Conservation (phyloP, 2,888 invertebrate genomes). For the Tanytarsus gracilentus region DNA sequence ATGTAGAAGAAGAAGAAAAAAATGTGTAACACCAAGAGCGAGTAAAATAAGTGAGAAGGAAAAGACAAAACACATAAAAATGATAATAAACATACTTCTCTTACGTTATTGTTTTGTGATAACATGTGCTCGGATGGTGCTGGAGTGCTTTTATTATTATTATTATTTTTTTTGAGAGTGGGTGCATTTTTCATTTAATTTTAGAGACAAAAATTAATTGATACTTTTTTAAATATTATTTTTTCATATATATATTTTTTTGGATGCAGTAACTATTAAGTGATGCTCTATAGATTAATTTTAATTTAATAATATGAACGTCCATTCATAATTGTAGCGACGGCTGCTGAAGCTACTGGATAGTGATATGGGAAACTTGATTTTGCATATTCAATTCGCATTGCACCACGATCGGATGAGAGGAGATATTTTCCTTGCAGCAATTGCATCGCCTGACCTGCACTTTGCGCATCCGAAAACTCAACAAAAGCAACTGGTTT, state of each 20-base stretch:
- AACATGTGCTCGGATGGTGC: conserved; percentile 29
- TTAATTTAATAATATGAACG: too few relatives aligned
- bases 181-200: conserved; percentile 9
- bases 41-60: background rate
- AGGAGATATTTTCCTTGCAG: conserved; percentile 94
- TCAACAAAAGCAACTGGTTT: conserved; percentile 75
- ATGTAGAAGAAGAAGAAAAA: background rate
- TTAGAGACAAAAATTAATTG: conserved; percentile 24
- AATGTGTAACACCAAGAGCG: background rate
- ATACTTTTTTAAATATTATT: background rate
- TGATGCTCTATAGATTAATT: background rate
- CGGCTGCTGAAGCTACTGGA: conserved; percentile 24
- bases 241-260: conserved; percentile 14
- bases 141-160: conserved; percentile 14
- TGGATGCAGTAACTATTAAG: conserved; percentile 25
- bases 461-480: conserved; percentile 86
- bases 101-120: conserved; percentile 28
- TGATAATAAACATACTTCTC: conserved; percentile 26
- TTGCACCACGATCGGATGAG: conserved; percentile 93
- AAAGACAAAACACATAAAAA: conserved; percentile 5
- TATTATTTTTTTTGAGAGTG: conserved; percentile 9
- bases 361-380: conserved; percentile 91
- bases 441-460: conserved; percentile 83
- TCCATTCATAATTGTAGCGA: background rate
- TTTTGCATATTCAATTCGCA: conserved; percentile 98